Conservation (phyloP, 2,113 vertebrate species). For the Argyrosomus japonicus region DNA sequence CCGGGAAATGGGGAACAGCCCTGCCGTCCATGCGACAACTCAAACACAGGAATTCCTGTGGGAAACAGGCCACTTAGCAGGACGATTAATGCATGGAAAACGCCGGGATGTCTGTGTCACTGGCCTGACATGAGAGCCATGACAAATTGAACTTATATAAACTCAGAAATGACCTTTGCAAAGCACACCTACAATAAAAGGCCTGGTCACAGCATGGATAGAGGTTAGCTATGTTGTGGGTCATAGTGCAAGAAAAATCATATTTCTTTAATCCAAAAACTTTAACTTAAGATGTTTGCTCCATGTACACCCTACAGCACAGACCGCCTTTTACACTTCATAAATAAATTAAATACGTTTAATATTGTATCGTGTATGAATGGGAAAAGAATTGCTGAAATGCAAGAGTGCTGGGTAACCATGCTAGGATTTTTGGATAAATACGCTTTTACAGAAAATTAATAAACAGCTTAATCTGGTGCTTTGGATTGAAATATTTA, state of each 20-base stretch:
- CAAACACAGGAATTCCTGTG: slow-evolving; percentile 83
- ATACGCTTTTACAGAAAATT: not conserved
- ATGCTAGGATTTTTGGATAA: not conserved
- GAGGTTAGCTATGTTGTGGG: not conserved
- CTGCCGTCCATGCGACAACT: slow-evolving; percentile 52
- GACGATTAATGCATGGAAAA: slow-evolving; percentile 77
- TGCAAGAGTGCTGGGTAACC: not conserved
- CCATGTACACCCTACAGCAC: slow-evolving; percentile 3
- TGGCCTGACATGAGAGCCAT: slow-evolving; percentile 34
- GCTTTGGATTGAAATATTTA: not conserved
- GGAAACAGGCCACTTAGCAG: slow-evolving; percentile 74
- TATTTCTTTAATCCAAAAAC: slow-evolving; percentile 30
- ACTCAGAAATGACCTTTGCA: slow-evolving; percentile 47
- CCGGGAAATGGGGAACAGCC: slow-evolving; percentile 57
- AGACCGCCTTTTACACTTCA: slow-evolving; percentile 31
- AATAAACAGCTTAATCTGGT: not conserved
- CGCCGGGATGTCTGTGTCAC: slow-evolving; percentile 50
- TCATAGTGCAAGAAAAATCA: not conserved
- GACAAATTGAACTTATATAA: slow-evolving; percentile 57
- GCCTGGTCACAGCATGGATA: not conserved
- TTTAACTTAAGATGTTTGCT: slow-evolving; percentile 15
- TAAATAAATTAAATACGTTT: slow-evolving; percentile 61
- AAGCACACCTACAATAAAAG: slow-evolving; percentile 11
- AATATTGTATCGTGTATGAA: slow-evolving; percentile 52
- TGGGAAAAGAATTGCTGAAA: slow-evolving; percentile 16